Percentiles rank a stretch among this genome's conserved stretches.
phyloP scores from a whole-genome alignment of 2,797 vertebrate genomes.

The Vireo griseus region DNA sequence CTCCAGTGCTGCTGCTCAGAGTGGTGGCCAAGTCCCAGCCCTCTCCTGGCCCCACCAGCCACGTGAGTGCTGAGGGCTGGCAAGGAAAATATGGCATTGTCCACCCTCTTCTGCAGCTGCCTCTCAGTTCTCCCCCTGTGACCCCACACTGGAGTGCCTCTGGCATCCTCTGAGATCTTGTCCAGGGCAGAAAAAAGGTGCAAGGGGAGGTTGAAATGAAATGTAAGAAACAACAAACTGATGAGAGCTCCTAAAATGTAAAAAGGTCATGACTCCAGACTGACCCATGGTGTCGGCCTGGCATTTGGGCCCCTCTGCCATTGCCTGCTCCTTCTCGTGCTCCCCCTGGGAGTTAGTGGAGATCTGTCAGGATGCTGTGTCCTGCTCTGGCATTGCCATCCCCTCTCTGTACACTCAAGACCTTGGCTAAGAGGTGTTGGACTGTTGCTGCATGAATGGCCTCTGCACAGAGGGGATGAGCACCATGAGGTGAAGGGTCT shows the following conservation, averaged over 20 bases:
- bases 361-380: neutral
- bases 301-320: neutral
- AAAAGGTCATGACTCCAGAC: neutral
- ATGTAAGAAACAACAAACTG: neutral
- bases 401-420: neutral
- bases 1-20: neutral
- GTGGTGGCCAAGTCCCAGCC: neutral
- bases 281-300: neutral
- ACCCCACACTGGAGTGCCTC: neutral
- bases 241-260: neutral
- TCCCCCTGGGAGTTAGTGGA: neutral
- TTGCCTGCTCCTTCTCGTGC: neutral
- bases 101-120: neutral
- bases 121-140: neutral
- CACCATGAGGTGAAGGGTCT: neutral
- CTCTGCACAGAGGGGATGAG: neutral
- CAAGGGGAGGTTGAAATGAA: neutral
- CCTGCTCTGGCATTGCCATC: neutral
- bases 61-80: neutral
- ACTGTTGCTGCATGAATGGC: neutral
- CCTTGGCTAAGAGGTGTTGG: neutral
- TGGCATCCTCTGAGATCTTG: neutral
- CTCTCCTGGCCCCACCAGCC: neutral
- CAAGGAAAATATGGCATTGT: neutral
- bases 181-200: neutral